These are phyloP conservation scores for Palythoa grandiflora DNA, from an alignment of 92 coral and sea anemone genomes.

Conservation along the genomic window DNA sequence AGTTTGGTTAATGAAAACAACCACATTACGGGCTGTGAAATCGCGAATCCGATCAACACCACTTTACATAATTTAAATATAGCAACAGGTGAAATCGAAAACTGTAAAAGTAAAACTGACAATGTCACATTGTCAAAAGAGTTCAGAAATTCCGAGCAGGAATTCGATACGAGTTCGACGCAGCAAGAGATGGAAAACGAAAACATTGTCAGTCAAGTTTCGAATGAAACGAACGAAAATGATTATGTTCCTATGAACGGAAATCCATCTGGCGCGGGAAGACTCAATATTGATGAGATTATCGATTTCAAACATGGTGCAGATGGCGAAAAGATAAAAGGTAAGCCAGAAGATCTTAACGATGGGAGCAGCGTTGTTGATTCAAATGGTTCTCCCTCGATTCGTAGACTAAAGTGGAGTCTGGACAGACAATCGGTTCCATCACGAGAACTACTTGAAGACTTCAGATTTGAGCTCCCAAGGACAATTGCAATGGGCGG, in stretches of 20 bases:
- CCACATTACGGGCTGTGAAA: constrained; percentile 30
- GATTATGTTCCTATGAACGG: constrained; percentile 40
- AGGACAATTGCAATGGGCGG: constrained; percentile 22
- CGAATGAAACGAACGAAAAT: constrained; percentile 35
- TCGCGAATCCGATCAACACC: constrained; percentile 17
- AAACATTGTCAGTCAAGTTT: constrained; percentile 24
- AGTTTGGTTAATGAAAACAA: not conserved
- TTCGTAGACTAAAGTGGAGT: constrained; percentile 25
- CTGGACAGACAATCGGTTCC: constrained; percentile 23
- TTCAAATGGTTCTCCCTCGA: not conserved
- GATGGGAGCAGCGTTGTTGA: constrained; percentile 36
- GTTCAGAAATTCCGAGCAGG: not conserved
- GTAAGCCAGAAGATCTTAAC: not conserved
- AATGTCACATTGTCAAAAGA: not conserved
- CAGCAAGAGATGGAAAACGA: constrained; percentile 32
- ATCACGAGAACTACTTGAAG: constrained; percentile 36
- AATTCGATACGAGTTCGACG: constrained; percentile 28
- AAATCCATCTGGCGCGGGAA: constrained; percentile 18
- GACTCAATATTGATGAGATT: constrained; percentile 18
- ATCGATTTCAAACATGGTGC: constrained; percentile 36
- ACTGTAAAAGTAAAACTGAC: constrained; percentile 22
- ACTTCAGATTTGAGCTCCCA: constrained; percentile 36
- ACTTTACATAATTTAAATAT: constrained; percentile 13
- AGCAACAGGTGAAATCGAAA: constrained; percentile 46
- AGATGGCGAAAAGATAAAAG: constrained; percentile 45